Base-by-base conservation (phyloP, 2,113 vertebrate species). In the Lamprologus speciosus region DNA sequence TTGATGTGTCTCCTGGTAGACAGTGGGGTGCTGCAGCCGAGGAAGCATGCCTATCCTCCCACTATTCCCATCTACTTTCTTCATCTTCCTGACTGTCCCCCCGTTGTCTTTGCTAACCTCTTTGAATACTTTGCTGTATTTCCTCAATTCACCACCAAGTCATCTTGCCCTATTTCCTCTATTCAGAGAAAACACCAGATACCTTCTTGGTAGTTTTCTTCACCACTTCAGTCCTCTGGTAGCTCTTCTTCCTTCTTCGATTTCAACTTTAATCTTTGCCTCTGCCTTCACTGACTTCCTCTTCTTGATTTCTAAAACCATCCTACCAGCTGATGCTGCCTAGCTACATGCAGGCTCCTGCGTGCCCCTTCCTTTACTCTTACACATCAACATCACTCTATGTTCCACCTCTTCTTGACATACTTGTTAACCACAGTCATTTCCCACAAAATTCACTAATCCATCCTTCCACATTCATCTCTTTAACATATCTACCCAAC, bases 301-400 rank as follows among this genome's bases (percentile, higher is more conserved):
- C 65, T 42, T 4, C 35, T 23, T 70, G 35, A 70, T 70, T 70
- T 70, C 65, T 42, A 42, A 70, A 42, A 40, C 35, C n/a, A 42
- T 0, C n/a, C 65, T 23, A 16, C 65, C 37, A 70, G 10, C 37
- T 23, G 37, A 23, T 70, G 35, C 8, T 70, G n/a, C 65, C 65
- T 70, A 42, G n/a, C 65, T 70, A 70, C 65, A 40, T 40, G 11
- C 63, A 68, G 33, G 19, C 19, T 68, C 11, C 37, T 68, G 33
- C 19, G 0, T 13, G 19, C 7, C 0, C 13, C 37, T 42, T 70
- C 65, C 8, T 42, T 16, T 14, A 70, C 65, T 16, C 65, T 70
- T 23, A 42, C 12, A 70, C 8, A 70, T 70, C n/a, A 70, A 6
- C 37, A 21, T 40, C 33, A 21, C 19, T 37, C 19, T 37, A 37